A percentile compares a stretch with the other conserved stretches of the same genome.
Evolutionary conservation across 2,797 vertebrate genomes (phyloP).

Genomic region (Sebastes hubbsi): DNA sequence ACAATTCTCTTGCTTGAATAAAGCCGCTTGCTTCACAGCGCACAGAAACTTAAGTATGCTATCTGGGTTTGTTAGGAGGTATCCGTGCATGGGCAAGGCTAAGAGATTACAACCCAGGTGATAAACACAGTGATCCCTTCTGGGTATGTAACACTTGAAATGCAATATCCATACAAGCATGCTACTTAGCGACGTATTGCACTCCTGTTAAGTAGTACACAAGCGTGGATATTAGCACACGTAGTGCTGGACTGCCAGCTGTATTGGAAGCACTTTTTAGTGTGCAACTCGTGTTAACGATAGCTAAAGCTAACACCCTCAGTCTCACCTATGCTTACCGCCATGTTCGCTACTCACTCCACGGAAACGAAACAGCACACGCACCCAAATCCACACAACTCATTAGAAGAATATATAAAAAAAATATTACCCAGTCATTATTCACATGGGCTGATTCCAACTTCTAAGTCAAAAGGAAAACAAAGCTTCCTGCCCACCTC

Average conservation of each 20-base stretch:
- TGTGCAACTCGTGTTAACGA: conserved; percentile 21
- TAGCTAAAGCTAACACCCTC: conserved; percentile 19
- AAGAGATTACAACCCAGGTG: conserved; percentile 46
- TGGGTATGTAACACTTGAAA: conserved; percentile 24
- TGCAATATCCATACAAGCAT: conserved; percentile 23
- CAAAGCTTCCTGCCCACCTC: conserved; percentile 22
- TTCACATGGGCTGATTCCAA: conserved; percentile 55
- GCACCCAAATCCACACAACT: background rate
- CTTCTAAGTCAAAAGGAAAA: conserved; percentile 36
- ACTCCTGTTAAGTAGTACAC: background rate
- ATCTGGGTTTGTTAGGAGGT: conserved; percentile 60
- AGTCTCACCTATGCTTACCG: background rate
- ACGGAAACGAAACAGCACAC: conserved; percentile 2
- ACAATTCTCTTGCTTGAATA: conserved; percentile 3
- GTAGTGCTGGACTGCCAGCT: conserved; percentile 32
- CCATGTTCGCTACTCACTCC: background rate
- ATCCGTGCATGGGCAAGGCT: conserved; percentile 47
- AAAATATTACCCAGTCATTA: conserved; percentile 43
- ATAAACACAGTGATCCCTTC: conserved; percentile 65
- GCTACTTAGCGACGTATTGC: background rate
- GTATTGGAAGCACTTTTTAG: conserved; percentile 62
- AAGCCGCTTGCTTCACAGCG: conserved; percentile 15
- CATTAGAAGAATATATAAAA: conserved; percentile 51
- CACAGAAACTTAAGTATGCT: conserved; percentile 54
- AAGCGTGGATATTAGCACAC: conserved; percentile 4